A percentile compares a stretch with the other conserved stretches of the same genome.
These are phyloP conservation scores for Danio rerio DNA, from an alignment of 2,113 vertebrate genomes.

Conservation along the genomic window GRCz12tu NC_133190.1:24662501-24663000, in stretches of 20 bases:
- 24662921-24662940: conserved; percentile 24
- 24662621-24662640: no score
- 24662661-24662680: no score
- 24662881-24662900: conserved; percentile 83
- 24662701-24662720: not conserved
- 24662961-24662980: not conserved
- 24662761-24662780: conserved; percentile 73
- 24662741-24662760: conserved; percentile 77
- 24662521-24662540: no score
- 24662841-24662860: conserved; percentile 77
- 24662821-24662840: conserved; percentile 75
- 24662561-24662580: no score
- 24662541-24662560: no score
- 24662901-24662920: conserved; percentile 69
- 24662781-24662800: conserved; percentile 64
- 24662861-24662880: conserved; percentile 87
- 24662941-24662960: not conserved
- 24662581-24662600: no score
- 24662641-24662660: no score
- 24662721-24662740: not conserved
- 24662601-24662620: no score
- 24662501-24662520: no score
- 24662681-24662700: not conserved
- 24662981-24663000: not conserved
- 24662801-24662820: conserved; percentile 74